Percentiles rank a stretch among this genome's conserved stretches.
phyloP scores from a whole-genome alignment of 2,888 invertebrate genomes.

The Sarcophaga variegata region DNA sequence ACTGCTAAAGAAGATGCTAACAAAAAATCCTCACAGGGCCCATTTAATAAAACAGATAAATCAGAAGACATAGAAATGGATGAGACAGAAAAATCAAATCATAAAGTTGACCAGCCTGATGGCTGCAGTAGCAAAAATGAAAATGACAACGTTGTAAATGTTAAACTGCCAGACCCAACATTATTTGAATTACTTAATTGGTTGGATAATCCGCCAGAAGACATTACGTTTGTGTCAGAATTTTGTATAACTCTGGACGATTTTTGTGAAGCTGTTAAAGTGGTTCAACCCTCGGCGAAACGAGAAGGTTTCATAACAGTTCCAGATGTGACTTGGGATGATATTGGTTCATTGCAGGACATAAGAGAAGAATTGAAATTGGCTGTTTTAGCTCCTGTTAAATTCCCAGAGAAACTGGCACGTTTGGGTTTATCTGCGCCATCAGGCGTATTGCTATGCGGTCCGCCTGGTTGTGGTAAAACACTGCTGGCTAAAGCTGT shows the following conservation, averaged over 20 bases:
- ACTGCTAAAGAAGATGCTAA: slow-evolving; percentile 45
- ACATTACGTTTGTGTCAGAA: slow-evolving; percentile 86
- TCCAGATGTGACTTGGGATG: slow-evolving; percentile 98
- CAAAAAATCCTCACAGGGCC: slow-evolving; percentile 79
- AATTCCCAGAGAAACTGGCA: slow-evolving; percentile 90
- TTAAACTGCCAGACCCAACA: slow-evolving; percentile 76
- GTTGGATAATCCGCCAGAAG: slow-evolving; percentile 85
- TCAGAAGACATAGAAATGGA: slow-evolving; percentile 51
- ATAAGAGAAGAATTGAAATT: slow-evolving; percentile 95
- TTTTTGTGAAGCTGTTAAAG: slow-evolving; percentile 89
- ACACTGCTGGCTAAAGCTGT: slow-evolving; percentile 98
- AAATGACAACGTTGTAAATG: slow-evolving; percentile 69
- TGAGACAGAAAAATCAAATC: slow-evolving; percentile 70
- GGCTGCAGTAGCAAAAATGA: not conserved
- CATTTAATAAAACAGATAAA: slow-evolving; percentile 72
- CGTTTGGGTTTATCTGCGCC: slow-evolving; percentile 90
- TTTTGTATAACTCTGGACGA: slow-evolving; percentile 89
- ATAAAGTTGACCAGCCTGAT: not conserved
- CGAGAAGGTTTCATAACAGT: slow-evolving; percentile 99
- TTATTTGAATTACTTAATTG: slow-evolving; percentile 85
- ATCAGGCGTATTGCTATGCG: slow-evolving; percentile 96
- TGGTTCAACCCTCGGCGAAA: slow-evolving; percentile 95
- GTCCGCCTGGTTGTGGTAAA: slow-evolving; percentile 98
- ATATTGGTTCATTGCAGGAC: slow-evolving; percentile 94
- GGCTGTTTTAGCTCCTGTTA: slow-evolving; percentile 95